phyloP scores from a whole-genome alignment of 2,113 vertebrate genomes.

The Nymphicus hollandicus region DNA sequence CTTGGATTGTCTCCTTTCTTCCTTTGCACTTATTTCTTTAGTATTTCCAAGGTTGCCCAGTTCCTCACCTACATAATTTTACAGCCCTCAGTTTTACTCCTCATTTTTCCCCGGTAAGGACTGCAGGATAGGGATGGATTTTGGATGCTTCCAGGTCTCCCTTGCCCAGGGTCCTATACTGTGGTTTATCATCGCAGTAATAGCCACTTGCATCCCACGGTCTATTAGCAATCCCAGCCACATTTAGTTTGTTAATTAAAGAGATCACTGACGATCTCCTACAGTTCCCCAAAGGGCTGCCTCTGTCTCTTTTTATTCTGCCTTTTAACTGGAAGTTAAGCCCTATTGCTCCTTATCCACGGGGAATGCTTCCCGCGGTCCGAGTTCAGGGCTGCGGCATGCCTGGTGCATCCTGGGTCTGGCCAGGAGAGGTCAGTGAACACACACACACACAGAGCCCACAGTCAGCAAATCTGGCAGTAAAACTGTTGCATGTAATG shows the following conservation, averaged over 20 bases:
- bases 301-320: not conserved
- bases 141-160: not conserved
- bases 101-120: not conserved
- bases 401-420: not conserved
- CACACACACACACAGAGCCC: not conserved
- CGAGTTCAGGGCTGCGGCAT: not conserved
- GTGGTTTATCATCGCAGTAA: not conserved
- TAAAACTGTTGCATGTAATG: not conserved
- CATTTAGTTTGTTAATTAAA: not conserved
- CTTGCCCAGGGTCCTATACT: not conserved
- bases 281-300: not conserved
- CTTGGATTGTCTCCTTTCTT: not conserved
- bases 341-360: rapidly evolving
- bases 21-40: not conserved
- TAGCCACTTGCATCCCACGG: not conserved
- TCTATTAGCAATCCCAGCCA: not conserved
- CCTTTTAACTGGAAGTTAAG: not conserved
- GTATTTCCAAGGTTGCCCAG: not conserved
- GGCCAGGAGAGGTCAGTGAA: slow-evolving; percentile 62
- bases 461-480: not conserved
- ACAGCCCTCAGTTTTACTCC: not conserved
- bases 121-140: not conserved
- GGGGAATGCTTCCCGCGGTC: rapidly evolving
- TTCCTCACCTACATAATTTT: not conserved
- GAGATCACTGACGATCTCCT: not conserved